These are phyloP conservation scores for Germaria angustata DNA, from an alignment of 2,888 invertebrate genomes.

Conservation along the genomic window DNA sequence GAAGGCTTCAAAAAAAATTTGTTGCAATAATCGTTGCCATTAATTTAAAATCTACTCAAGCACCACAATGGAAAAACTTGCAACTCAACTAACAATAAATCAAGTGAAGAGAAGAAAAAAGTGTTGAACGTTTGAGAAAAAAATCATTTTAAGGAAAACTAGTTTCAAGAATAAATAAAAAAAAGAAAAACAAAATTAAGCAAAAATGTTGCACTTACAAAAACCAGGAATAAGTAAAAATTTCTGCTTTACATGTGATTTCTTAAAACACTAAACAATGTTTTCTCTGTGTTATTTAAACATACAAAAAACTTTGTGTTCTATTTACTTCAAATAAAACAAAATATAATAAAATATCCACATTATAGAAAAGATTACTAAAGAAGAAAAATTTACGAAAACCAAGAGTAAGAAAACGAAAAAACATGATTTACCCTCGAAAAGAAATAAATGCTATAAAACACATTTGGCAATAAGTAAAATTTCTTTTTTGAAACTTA, in stretches of 20 bases:
- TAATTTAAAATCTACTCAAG: constrained; percentile 59
- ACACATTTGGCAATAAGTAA: constrained; percentile 61
- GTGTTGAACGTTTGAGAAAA: constrained; percentile 12
- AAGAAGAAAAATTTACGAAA: constrained; percentile 29
- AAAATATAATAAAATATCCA: not conserved
- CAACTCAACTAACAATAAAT: constrained; percentile 27
- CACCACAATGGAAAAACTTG: constrained; percentile 52
- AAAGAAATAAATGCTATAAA: constrained; percentile 44
- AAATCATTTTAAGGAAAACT: not conserved
- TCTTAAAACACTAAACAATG: constrained; percentile 8
- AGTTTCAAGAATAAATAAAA: not conserved
- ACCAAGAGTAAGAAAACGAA: not conserved
- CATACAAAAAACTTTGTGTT: not conserved
- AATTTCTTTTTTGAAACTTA: constrained; percentile 8
- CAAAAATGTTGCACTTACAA: not conserved
- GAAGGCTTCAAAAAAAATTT: not conserved
- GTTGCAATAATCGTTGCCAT: constrained; percentile 6
- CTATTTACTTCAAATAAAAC: not conserved
- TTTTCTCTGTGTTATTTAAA: constrained; percentile 7
- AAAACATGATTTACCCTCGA: not conserved
- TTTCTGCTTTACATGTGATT: constrained; percentile 34
- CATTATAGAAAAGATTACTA: not conserved
- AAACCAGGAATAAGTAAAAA: not conserved
- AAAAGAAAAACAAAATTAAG: too few relatives aligned
- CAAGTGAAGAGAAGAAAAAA: not conserved